Evolutionary conservation across 2,113 vertebrate genomes (phyloP).

Genomic region (Spheniscus mendiculus): DNA sequence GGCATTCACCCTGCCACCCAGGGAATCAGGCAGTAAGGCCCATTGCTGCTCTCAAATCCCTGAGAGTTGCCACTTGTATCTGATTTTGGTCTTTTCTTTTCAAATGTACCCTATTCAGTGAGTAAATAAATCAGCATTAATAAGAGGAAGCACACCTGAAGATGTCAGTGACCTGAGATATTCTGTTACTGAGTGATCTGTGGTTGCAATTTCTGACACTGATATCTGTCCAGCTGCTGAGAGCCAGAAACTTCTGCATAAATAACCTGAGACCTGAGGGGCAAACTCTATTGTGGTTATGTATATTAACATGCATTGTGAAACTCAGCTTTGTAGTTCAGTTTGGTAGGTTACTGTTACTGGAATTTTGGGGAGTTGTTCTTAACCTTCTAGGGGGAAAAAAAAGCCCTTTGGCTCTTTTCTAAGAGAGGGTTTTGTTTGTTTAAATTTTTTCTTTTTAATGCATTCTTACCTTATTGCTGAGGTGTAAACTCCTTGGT

Average conservation of each 20-base stretch:
- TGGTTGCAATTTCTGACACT: not conserved
- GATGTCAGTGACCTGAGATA: not conserved
- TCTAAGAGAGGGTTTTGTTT: rapidly evolving
- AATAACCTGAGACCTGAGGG: not conserved
- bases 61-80: not conserved
- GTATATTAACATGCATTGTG: not conserved
- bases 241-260: not conserved
- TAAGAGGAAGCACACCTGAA: not conserved
- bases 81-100: not conserved
- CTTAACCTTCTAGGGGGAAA: not conserved
- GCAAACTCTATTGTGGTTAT: not conserved
- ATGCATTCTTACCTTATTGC: not conserved
- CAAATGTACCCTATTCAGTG: not conserved
- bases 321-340: not conserved
- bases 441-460: not conserved
- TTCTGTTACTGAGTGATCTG: not conserved
- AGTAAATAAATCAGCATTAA: not conserved
- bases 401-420: not conserved
- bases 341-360: not conserved
- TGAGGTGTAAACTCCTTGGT: not conserved
- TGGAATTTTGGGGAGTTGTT: not conserved
- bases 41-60: not conserved
- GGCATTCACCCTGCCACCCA: not conserved
- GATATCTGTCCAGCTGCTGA: not conserved
- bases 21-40: not conserved